phyloP scores from a whole-genome alignment of 1,140 invertebrate species.

The Ctenoplectra terminalis region DNA sequence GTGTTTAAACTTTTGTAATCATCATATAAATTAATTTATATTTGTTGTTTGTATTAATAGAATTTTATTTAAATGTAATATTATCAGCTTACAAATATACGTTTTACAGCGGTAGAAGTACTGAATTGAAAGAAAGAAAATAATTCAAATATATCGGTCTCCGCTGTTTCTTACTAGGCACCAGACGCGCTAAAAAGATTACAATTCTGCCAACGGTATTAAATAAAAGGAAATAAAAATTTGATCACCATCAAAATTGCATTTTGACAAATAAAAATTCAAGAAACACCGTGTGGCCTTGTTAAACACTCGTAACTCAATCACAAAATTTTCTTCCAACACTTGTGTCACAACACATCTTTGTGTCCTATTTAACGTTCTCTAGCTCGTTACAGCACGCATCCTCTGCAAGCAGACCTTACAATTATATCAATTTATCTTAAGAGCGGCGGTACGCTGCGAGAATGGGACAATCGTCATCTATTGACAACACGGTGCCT shows the following conservation, averaged over 20 bases:
- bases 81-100: no score
- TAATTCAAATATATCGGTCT: no score
- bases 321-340: neutral
- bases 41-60: no score
- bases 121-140: no score
- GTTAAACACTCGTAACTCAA: neutral
- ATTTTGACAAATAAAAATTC: neutral
- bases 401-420: conserved; percentile 1
- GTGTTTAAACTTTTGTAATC: no score
- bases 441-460: conserved; percentile 9
- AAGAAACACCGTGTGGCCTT: no score
- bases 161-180: no score
- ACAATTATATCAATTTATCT: conserved; percentile 45
- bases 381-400: conserved; percentile 5
- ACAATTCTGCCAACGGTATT: no score
- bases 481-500: conserved; percentile 12
- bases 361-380: conserved; percentile 2
- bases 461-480: conserved; percentile 32
- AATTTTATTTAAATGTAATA: no score
- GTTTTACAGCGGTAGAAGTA: no score
- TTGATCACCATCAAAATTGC: neutral
- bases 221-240: neutral
- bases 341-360: neutral
- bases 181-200: no score
- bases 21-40: no score